These are phyloP conservation scores for Drosophila aldrichi DNA, from an alignment of 2,888 invertebrate species.

Conservation along the genomic window DNA sequence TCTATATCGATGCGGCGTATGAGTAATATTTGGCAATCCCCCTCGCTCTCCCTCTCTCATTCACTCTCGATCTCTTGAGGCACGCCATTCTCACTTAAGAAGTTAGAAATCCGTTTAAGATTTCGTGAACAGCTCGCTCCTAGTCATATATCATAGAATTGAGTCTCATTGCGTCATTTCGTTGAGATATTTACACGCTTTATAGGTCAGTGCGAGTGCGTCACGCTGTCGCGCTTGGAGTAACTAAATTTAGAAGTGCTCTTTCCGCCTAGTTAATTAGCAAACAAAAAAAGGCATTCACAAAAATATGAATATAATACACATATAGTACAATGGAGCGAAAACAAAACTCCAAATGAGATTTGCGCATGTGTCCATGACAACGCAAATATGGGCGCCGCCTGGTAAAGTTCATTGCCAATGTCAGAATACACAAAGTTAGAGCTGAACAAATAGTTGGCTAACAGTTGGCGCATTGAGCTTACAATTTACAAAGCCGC, in stretches of 20 bases:
- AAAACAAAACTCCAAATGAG: conserved; percentile 34
- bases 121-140: conserved; percentile 7
- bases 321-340: neutral
- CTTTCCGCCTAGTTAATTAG: conserved; percentile 33
- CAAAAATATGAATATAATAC: neutral
- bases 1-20: neutral
- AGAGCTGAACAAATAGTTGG: conserved; percentile 33
- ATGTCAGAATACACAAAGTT: conserved; percentile 42
- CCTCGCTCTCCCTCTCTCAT: neutral
- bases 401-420: conserved; percentile 60
- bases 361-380: conserved; percentile 58
- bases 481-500: conserved; percentile 34
- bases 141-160: conserved; percentile 12
- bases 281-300: conserved; percentile 14
- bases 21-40: neutral
- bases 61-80: neutral
- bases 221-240: conserved; percentile 36
- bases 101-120: conserved; percentile 20
- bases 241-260: conserved; percentile 35
- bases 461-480: conserved; percentile 23
- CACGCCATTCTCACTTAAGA: neutral
- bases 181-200: conserved; percentile 35
- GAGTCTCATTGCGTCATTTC: conserved; percentile 58
- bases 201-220: conserved; percentile 27
- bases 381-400: conserved; percentile 39